Base-by-base conservation (phyloP, 2,113 vertebrate genomes). In the Recurvirostra avosetta region DNA sequence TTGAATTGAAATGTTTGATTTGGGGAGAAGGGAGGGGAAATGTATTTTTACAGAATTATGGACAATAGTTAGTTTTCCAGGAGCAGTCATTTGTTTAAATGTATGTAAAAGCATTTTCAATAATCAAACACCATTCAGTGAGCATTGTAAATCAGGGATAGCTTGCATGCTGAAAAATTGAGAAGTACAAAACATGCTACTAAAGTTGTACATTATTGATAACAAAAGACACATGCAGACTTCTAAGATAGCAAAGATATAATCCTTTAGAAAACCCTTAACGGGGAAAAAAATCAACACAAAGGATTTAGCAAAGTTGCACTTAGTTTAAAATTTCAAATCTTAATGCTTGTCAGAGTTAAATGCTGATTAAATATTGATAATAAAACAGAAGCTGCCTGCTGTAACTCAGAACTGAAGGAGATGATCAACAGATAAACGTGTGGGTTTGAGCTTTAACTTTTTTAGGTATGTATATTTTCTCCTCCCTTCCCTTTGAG, bases 91-190 rank as follows among this genome's bases (percentile, higher is more conserved):
- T 97, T 97, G 83, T 96, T 97, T 95, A 96, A 97, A 96, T 79
- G 90, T 56, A 93, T 82, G 67, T 86, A 81, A 97, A 97, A 92
- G 62, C 79, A 65, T 96, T 90, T 92, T 96, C 96, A 90, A 47
- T 92, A 96, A 95, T 97, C 94, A 97, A 97, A 96, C 70, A 93
- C 77, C 56, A 40, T 97, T 97, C 93, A 93, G 88, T 89, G 82
- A 90, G 67, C 68, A 22, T 87, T 92, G 89, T 95, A 97, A 96
- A 94, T 85, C 74, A 91, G 88, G 90, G 85, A 45, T 97, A 91
- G 88, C 96, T 98, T 96, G 63, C 61, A 72, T 38, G 91, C 82
- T 90, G 94, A 89, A 93, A 94, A 94, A 88, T 47, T 71, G 87
- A 86, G 66, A 96, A 95, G 72, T 81, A 85, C 52, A 94, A 97